Evolutionary conservation across 2,888 invertebrate genomes (phyloP), one percentile per base, ranked within the genome.

Genomic region (Macrostomum cliftonense): DNA sequence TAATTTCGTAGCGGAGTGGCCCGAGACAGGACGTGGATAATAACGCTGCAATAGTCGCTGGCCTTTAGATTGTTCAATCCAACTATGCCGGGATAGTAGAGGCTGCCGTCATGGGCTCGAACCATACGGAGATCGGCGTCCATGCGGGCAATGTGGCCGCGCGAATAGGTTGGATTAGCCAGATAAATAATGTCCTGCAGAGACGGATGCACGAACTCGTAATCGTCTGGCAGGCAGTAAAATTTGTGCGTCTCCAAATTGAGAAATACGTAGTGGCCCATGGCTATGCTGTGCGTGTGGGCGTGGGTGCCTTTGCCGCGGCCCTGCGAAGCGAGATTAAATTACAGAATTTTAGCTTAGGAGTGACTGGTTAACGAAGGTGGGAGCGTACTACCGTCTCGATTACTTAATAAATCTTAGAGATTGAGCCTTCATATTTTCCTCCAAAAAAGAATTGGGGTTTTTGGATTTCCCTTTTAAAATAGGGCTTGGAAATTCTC

Each of bases 41-140:
- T 84, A 44, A 95, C 97, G 74, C 99, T 99, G 68, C 95, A 95
- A 67, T 99, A 99, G 71, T 99, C 97, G 72, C 99, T 99, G 2
- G 91, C 93, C 73, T 99, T 99, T 59, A 99, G 99, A 68, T 99
- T 99, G 66, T 99, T 99, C 45, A 99, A 75, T 0, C 91, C 91
- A 17, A 97, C 91, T 62, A 99, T 89, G 45, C 76, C 71, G 2
- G 95, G 95, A 64, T 86, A 79, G 70, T 99, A 99, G 66, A 89
- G 78, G 0, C 87, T 85, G 12, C 91, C 91, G 71, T 97, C 93
- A 55, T 88, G 89, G 0, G 97, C 93, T 61, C 95, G 75, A 0
- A 85, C 88, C 71, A 85, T 76, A 68, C 88, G 91, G 9, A 80
- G 79, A 62, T 78, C 80, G 12, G 69, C 71, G 63, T 95, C 91